These are phyloP conservation scores for Hapalemur alaotrensis DNA, from an alignment of 2,797 vertebrate species.

Conservation along the genomic window DNA sequence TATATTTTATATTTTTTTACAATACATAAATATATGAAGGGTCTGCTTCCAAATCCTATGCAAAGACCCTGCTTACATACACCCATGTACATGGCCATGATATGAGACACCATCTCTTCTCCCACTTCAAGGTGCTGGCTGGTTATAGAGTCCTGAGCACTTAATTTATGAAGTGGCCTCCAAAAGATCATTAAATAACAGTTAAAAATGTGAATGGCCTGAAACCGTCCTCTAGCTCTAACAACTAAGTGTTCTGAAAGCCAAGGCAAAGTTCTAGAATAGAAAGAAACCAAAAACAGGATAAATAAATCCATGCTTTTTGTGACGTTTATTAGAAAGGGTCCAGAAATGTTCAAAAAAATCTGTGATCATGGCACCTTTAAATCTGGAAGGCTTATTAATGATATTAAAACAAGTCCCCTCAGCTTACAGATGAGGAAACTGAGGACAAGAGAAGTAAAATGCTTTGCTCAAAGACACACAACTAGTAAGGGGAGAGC, in stretches of 20 bases:
- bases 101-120: not conserved
- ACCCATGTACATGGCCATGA: not conserved
- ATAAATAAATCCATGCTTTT: not conserved
- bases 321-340: not conserved
- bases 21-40: not conserved
- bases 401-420: not conserved
- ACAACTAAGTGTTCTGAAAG: not conserved
- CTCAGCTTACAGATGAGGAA: not conserved
- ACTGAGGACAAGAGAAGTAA: not conserved
- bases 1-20: not conserved
- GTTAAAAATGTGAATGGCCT: not conserved
- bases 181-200: not conserved
- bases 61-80: not conserved
- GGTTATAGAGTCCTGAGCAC: not conserved
- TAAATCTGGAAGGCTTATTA: not conserved
- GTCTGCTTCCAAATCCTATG: not conserved
- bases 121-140: not conserved
- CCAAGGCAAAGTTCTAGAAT: not conserved
- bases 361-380: not conserved
- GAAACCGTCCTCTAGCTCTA: not conserved
- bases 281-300: not conserved
- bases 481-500: not conserved
- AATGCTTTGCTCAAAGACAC: not conserved
- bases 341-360: not conserved
- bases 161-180: not conserved